A percentile compares a stretch with the other conserved stretches of the same genome.
phyloP scores from a whole-genome alignment of 2,888 invertebrate species.

The Odontomyia ornata region DNA sequence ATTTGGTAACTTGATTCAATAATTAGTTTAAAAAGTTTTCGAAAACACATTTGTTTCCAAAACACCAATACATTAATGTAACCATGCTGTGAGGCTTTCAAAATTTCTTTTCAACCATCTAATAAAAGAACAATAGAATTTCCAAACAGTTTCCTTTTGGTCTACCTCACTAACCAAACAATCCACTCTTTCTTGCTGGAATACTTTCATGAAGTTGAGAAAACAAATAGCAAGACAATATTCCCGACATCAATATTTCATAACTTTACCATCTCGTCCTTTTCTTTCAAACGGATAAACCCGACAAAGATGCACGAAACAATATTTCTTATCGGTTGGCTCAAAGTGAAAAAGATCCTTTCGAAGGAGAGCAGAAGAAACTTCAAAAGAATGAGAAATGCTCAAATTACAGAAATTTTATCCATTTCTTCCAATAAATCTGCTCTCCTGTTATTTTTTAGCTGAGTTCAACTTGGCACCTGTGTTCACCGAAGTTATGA shows the following conservation, averaged over 20 bases:
- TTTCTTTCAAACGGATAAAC: neutral
- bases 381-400: conserved; percentile 26
- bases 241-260: conserved; percentile 35
- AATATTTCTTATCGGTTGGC: neutral
- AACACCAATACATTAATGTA: too few species aligned
- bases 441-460: conserved; percentile 47
- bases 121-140: conserved; percentile 24
- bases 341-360: neutral
- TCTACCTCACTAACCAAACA: neutral
- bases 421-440: conserved; percentile 40
- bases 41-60: too few species aligned
- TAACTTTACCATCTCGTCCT: conserved; percentile 16
- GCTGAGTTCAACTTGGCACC: conserved; percentile 73
- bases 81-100: too few species aligned
- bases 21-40: too few species aligned
- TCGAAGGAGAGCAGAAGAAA: neutral
- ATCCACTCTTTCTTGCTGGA: too few species aligned
- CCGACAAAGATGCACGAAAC: too few species aligned
- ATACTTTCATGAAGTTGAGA: too few species aligned
- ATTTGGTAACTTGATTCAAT: too few species aligned
- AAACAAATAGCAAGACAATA: conserved; percentile 19
- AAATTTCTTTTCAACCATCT: too few species aligned
- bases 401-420: conserved; percentile 39
- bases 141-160: conserved; percentile 5
- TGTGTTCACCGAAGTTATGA: conserved; percentile 78